A percentile compares a stretch with the other conserved stretches of the same genome.
Conservation (phyloP, 2,888 invertebrate genomes). For the Sinopyrophorus schimmeli region DNA sequence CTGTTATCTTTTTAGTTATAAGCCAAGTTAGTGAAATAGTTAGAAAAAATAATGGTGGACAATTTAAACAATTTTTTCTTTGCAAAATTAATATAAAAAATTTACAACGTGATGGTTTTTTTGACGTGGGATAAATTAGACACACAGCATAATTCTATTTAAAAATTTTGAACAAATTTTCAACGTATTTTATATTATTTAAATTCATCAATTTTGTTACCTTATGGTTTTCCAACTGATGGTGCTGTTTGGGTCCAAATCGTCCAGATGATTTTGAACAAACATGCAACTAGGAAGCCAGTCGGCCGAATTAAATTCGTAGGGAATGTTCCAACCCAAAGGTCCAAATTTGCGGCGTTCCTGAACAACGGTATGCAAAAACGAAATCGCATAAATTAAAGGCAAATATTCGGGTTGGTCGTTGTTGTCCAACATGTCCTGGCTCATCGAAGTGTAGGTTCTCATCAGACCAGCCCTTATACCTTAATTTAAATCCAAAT, state of each 20-base stretch:
- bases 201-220: conserved; percentile 52
- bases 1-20: neutral
- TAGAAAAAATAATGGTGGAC: no score
- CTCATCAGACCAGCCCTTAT: conserved; percentile 81
- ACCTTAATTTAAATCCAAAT: conserved; percentile 57
- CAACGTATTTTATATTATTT: no score
- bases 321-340: conserved; percentile 91
- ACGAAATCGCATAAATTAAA: conserved; percentile 80
- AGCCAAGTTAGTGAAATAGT: no score
- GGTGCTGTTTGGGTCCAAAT: conserved; percentile 72
- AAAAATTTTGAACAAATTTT: no score
- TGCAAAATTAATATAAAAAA: no score
- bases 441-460: conserved; percentile 81
- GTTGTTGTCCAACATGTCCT: conserved; percentile 83
- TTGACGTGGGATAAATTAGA: no score
- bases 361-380: conserved; percentile 84
- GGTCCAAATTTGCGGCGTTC: conserved; percentile 86
- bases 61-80: no score
- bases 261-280: conserved; percentile 83
- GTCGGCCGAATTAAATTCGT: conserved; percentile 88
- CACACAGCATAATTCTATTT: no score
- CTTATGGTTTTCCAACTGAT: conserved; percentile 79
- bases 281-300: conserved; percentile 86
- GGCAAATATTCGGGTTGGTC: conserved; percentile 80
- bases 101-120: no score